phyloP scores from a whole-genome alignment of 2,797 vertebrate species.

The Petrocephalus sullivani region DNA sequence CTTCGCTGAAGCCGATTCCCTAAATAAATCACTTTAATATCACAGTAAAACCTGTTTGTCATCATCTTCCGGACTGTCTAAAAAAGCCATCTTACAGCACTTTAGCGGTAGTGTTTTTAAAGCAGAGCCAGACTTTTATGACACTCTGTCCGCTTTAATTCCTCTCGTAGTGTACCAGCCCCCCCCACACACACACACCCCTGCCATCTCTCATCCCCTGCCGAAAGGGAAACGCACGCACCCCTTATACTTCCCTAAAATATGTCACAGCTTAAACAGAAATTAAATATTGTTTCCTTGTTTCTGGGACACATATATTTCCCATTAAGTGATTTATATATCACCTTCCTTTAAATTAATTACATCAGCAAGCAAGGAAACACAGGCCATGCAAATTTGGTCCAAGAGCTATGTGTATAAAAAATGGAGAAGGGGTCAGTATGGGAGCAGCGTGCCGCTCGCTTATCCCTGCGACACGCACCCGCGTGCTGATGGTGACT shows the following conservation, averaged over 20 bases:
- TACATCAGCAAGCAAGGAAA: conserved; percentile 50
- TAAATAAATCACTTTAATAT: conserved; percentile 21
- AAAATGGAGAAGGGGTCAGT: conserved; percentile 23
- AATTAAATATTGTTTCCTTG: conserved; percentile 43
- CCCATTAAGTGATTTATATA: conserved; percentile 51
- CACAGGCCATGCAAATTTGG: conserved; percentile 52
- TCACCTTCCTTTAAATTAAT: conserved; percentile 54
- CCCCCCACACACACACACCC: neutral
- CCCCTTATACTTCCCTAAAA: neutral
- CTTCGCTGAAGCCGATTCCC: neutral
- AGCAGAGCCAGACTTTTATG: conserved; percentile 7
- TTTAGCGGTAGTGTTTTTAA: conserved; percentile 11
- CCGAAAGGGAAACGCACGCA: neutral
- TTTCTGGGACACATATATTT: conserved; percentile 49
- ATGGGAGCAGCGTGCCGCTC: neutral
- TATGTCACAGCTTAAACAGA: neutral
- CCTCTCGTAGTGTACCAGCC: neutral
- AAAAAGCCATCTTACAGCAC: conserved; percentile 17
- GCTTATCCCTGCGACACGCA: conserved; percentile 35
- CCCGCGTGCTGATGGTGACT: neutral
- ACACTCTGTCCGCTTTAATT: neutral
- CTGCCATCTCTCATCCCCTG: neutral
- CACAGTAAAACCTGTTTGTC: conserved; percentile 17
- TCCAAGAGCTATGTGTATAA: conserved; percentile 45
- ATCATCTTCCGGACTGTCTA: conserved; percentile 19